A percentile compares a stretch with the other conserved stretches of the same genome.
phyloP scores from a whole-genome alignment of 2,113 vertebrate genomes.

The Nasalis larvatus region DNA sequence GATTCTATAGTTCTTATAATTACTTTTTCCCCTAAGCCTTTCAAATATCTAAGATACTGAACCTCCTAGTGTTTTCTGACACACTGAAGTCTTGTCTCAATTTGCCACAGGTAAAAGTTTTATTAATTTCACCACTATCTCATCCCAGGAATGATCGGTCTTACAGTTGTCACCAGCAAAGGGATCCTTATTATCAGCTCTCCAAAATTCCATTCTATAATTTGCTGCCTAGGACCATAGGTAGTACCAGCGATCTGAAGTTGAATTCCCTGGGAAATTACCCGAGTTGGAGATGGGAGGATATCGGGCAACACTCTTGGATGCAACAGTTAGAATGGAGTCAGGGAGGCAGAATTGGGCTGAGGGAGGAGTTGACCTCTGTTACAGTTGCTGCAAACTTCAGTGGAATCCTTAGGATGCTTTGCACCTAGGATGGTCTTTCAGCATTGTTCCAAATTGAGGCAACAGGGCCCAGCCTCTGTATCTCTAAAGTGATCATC shows the following conservation, averaged over 20 bases:
- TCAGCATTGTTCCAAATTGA: neutral
- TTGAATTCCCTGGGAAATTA: neutral
- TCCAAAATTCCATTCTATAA: neutral
- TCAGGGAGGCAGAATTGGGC: neutral
- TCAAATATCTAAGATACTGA: neutral
- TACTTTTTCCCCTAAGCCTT: neutral
- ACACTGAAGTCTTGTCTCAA: neutral
- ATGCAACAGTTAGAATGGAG: neutral
- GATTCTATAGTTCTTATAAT: neutral
- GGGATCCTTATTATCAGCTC: neutral
- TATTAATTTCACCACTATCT: neutral
- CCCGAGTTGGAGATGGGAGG: neutral
- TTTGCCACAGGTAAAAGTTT: neutral
- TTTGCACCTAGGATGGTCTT: neutral
- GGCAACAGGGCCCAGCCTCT: neutral
- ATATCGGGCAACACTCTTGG: neutral
- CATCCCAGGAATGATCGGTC: neutral
- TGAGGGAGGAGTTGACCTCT: neutral
- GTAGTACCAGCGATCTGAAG: too few species aligned
- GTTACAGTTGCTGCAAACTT: rapidly evolving
- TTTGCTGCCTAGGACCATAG: neutral
- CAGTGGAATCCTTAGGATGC: neutral
- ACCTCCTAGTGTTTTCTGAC: neutral
- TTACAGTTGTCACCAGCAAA: neutral
- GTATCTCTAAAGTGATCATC: neutral